Evolutionary conservation across 2,797 vertebrate genomes (phyloP), one percentile per base, ranked within the genome.

Genomic region (Ibycter americanus): DNA sequence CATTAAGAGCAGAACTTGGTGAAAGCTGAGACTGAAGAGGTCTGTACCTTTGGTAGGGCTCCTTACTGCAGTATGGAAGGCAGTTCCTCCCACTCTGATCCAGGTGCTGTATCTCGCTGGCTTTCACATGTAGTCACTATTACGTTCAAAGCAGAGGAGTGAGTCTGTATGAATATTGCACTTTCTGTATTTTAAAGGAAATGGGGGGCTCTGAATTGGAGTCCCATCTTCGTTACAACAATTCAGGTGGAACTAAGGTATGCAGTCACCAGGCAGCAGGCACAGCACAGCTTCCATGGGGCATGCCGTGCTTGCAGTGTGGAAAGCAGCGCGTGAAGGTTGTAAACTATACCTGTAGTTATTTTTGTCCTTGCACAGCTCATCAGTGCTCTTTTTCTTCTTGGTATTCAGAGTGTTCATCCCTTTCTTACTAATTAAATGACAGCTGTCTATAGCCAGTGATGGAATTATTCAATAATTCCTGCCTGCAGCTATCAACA

Each of bases 401-500:
- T 91, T 92, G 63, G 31, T 88, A 88, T 94, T 95, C 95, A 88
- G 76, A 83, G 92, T 90, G 94, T 96, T 95, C 0, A 7, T 88
- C 73, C 52, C 79, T 63, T 93, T 86, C 52, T 91, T 86, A 76
- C 89, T 96, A 96, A 97, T 96, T 93, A 97, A 96, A 94, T 96
- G 93, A 94, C 91, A 97, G 84, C 82, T 96, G 84, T 93, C 91
- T 94, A 79, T 93, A 94, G 82, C 66, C 77, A 56, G 68, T 83
- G 89, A 97, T 96, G 94, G 92, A 96, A 96, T 97, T 97, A 97
- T 91, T 96, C 79, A 94, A 54, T 96, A 93, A 97, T 88, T 96
- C 77, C 73, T 87, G 96, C 96, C 96, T 97, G 93, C 91, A 88
- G 96, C 66, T 68, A 91, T 91, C 82, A 94, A 84, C 87, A 93